These are phyloP conservation scores for Callospermophilus lateralis DNA, from an alignment of 2,113 vertebrate genomes.

Conservation along the genomic window DNA sequence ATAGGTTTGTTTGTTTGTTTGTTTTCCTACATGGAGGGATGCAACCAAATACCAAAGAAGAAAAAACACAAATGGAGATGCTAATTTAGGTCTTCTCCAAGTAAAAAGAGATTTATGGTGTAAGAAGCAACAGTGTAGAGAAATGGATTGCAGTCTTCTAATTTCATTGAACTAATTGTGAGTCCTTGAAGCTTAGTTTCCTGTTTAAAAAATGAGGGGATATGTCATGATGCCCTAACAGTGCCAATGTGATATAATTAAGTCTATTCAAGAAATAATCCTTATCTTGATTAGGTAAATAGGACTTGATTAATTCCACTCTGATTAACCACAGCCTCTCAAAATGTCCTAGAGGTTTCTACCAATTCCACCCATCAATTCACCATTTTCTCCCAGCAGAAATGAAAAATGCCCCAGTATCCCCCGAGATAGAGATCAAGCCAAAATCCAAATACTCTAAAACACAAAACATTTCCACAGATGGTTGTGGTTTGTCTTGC, in stretches of 20 bases:
- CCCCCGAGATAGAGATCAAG: slow-evolving; percentile 67
- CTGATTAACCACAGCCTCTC: slow-evolving; percentile 74
- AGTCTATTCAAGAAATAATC: slow-evolving; percentile 79
- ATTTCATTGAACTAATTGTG: slow-evolving; percentile 71
- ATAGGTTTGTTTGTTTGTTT: not conserved
- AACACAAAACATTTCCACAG: slow-evolving; percentile 69
- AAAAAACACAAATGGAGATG: not conserved
- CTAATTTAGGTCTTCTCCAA: not conserved
- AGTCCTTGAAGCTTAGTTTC: slow-evolving; percentile 69
- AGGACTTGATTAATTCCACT: slow-evolving; percentile 77
- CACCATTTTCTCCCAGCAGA: slow-evolving; percentile 48
- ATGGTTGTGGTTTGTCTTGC: slow-evolving; percentile 68
- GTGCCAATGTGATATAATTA: slow-evolving; percentile 73
- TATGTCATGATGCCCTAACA: slow-evolving; percentile 74
- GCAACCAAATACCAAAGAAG: not conserved
- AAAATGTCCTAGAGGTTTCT: slow-evolving; percentile 60
- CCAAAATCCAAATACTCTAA: slow-evolving; percentile 69
- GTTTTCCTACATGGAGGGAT: not conserved
- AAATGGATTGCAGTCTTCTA: slow-evolving; percentile 53
- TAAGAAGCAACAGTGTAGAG: slow-evolving; percentile 33
- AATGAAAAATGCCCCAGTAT: slow-evolving; percentile 49
- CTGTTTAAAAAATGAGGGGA: slow-evolving; percentile 66
- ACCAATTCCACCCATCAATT: slow-evolving; percentile 35
- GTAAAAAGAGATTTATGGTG: not conserved
- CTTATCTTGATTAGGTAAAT: slow-evolving; percentile 82